Base-by-base conservation (phyloP, 2,888 invertebrate species). In the Eilema griseolum region DNA sequence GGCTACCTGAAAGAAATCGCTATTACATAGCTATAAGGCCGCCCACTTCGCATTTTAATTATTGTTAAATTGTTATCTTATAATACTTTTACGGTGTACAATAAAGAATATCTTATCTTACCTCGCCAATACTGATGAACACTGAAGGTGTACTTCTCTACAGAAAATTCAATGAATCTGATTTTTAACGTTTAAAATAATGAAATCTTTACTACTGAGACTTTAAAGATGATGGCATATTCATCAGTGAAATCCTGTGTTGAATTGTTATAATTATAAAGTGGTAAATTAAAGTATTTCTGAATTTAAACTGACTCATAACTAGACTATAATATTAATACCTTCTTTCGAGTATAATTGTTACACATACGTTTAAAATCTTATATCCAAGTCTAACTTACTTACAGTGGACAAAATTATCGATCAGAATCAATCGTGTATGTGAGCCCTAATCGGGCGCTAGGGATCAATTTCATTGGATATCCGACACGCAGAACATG, bases 381-480 rank as follows among this genome's bases (percentile, higher is more conserved):
- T 46, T 20, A 46, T 7, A 20, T 46, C 20, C 16, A 52, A n/a
- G 52, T n/a, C 52, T 41, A 24, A 62, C 41, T 41, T 62, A 62
- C 20, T 41, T 24, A 20, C 14, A 20, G 3, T 10, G 10, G 26
- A 26, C n/a, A 5, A 24, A 41, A 24, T 24, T 62, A 41, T 41
- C 24, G 52, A 52, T 52, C 28, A 14, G 28, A 52, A 28, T 28
- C 64, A n/a, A n/a, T 28, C 64, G 28, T 52, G 52, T 56, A 37
- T 20, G 37, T 66, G 37, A 64, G 56, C 66, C 59, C 61, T 73
- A 72, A 72, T 65, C 26, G 37, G 41, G n/a, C 61, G 23, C 68
- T 24, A 62, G 61, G 62, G 61, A 72, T 72, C 66, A 57, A 66
- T 72, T 72, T 66, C 65, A 26, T 65, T 65, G 41, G 71, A 69